Evolutionary conservation across 1,140 invertebrate genomes (phyloP), one percentile per base, ranked within the genome.

Genomic region (Lamellibrachia luymesi): DNA sequence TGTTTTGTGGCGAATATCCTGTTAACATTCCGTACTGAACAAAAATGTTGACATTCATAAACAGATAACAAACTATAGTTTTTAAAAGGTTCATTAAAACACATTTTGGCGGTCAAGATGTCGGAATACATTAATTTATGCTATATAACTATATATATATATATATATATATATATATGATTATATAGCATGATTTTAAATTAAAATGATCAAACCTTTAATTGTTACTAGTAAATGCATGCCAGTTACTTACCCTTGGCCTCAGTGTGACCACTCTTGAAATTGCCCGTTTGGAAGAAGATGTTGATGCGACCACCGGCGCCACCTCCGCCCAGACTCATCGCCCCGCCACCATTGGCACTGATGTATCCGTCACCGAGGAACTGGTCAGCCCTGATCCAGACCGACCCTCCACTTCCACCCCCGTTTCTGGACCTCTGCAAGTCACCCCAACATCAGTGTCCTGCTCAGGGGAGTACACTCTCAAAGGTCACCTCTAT

Each of bases 401-500:
- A 95, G n/a, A 95, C 92, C 50, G 95, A 95, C 4, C 95, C 95
- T 52, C 94, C 95, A 92, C 94, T 94, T 13, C 95, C 95, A 90
- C 95, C 95, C 7, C 95, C 95, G 17, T 92, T 93, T 56, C 94
- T n/a, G 17, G 51, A 51, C 50, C 52, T 92, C 95, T 95, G 93
- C 51, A 93, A 94, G 90, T 50, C 8, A 92, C 92, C 50, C 90
- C 8, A 92, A 50, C 50, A 52, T 90, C 89, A 52, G 91, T 17
- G 25, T 22, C 64, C 13, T 80, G 64, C 13, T 38, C 64, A 80
- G 64, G 64, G n/a, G 56, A 10, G 27, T 93, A 22, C 7, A 17
- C 64, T 6, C 4, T 38, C 38, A 38, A 38, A 38, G 51, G 13
- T 13, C n/a, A 92, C 90, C 80, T 5, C 51, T 22, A 92, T 38